These are phyloP conservation scores for Sebastes matsubarae DNA, from an alignment of 2,797 vertebrate species.

Conservation along the genomic window DNA sequence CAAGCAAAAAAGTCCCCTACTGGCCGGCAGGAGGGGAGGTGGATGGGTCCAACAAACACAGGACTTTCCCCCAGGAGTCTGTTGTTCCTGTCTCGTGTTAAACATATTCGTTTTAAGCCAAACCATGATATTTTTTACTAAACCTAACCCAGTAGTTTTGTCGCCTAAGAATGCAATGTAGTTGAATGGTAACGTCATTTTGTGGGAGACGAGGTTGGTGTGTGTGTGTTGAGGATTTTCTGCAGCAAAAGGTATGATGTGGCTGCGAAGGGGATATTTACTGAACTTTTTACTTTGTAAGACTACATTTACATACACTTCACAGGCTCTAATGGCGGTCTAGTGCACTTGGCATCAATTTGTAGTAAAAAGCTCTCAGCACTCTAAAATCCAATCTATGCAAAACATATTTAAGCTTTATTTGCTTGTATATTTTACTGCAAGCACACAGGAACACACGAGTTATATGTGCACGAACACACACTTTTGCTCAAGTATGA, in stretches of 20 bases:
- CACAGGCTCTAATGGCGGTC: not conserved
- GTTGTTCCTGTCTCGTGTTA: too few relatives aligned
- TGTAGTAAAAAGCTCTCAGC: not conserved
- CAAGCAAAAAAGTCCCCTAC: too few relatives aligned
- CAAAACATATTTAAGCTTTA: slow-evolving; percentile 7
- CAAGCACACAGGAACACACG: not conserved
- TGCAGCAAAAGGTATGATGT: not conserved
- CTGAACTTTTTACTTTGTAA: slow-evolving; percentile 6
- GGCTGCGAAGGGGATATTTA: not conserved
- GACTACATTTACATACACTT: slow-evolving; percentile 22
- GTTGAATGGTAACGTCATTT: too few relatives aligned
- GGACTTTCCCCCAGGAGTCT: too few relatives aligned
- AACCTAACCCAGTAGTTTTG: too few relatives aligned
- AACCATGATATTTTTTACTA: too few relatives aligned
- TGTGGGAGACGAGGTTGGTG: too few relatives aligned
- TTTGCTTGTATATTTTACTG: not conserved
- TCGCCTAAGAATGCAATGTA: fast-evolving
- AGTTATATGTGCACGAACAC: not conserved
- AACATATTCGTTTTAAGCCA: too few relatives aligned
- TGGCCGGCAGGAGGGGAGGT: too few relatives aligned
- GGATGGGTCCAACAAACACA: too few relatives aligned
- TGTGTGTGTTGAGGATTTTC: not conserved
- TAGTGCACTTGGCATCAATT: slow-evolving; percentile 25
- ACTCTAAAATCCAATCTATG: slow-evolving; percentile 9
- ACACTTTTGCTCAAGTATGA: not conserved